These are phyloP conservation scores for Laupala kohalensis DNA, from an alignment of 1,140 invertebrate species.

Conservation along the genomic window DNA sequence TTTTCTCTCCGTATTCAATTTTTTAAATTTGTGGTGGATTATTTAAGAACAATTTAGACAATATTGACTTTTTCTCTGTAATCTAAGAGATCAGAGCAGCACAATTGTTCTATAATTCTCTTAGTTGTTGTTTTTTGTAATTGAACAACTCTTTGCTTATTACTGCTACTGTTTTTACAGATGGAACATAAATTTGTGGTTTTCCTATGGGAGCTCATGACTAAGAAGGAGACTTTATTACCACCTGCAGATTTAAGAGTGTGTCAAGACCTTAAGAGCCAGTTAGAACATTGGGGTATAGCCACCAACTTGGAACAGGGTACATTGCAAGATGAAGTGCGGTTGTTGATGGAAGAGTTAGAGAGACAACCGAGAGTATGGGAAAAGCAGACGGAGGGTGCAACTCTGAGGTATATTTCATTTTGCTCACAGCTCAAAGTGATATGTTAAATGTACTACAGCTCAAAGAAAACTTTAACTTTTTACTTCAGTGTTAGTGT, in stretches of 20 bases:
- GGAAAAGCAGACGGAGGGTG: constrained; percentile 15
- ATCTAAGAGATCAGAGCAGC: no score
- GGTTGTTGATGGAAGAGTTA: constrained; percentile 11
- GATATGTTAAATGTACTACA: no score
- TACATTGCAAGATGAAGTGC: constrained; percentile 15
- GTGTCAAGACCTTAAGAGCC: constrained; percentile 32
- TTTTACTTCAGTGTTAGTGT: no score
- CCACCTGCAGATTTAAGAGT: constrained; percentile 29
- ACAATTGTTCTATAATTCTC: background rate
- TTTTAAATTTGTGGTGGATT: no score
- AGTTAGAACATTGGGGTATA: constrained; percentile 29
- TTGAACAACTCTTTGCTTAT: background rate
- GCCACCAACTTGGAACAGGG: background rate
- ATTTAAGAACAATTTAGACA: no score
- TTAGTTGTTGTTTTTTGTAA: background rate
- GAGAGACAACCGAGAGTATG: constrained; percentile 4
- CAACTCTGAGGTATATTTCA: constrained; percentile 17
- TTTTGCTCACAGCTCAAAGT: background rate
- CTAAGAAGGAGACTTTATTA: constrained; percentile 18
- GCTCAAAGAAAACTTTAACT: no score
- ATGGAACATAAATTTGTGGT: constrained; percentile 34
- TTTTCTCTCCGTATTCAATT: no score
- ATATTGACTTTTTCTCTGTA: no score
- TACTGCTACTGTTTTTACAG: no score
- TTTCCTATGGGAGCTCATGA: constrained; percentile 33